These are phyloP conservation scores for Equus quagga DNA, from an alignment of 2,113 vertebrate genomes.

Conservation along the genomic window DNA sequence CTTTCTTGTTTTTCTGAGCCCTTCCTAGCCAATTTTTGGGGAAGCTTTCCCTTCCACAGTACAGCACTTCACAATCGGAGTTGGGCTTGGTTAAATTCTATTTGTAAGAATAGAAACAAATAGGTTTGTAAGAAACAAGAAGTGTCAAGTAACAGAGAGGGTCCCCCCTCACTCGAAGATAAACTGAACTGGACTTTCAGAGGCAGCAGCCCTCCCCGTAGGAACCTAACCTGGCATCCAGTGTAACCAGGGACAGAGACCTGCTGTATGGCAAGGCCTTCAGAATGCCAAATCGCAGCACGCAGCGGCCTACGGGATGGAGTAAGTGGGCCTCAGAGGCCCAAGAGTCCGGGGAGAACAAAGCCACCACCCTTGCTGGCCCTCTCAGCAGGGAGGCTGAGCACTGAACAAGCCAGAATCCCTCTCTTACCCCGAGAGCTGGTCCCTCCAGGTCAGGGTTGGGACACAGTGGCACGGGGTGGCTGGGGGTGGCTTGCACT, in stretches of 20 bases:
- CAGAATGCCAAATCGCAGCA: not conserved
- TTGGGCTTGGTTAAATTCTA: not conserved
- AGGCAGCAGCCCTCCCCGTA: slow-evolving; percentile 26
- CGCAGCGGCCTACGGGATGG: not conserved
- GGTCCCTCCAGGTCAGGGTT: slow-evolving; percentile 84
- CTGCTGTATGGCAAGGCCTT: not conserved
- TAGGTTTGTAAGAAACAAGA: not conserved
- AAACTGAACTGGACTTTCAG: not conserved
- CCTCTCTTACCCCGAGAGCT: slow-evolving; percentile 84
- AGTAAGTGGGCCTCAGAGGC: slow-evolving; percentile 18
- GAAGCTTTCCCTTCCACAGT: slow-evolving; percentile 34
- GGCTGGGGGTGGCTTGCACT: slow-evolving; percentile 81
- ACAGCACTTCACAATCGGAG: not conserved
- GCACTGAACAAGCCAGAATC: slow-evolving; percentile 71
- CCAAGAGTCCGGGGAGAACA: slow-evolving; percentile 43
- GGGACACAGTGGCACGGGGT: slow-evolving; percentile 83
- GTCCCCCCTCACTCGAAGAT: not conserved
- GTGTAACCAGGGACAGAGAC: not conserved
- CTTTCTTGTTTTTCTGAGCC: not conserved
- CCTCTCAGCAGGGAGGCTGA: slow-evolving; percentile 77
- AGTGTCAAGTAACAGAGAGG: not conserved
- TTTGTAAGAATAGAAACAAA: not conserved
- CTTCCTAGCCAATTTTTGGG: not conserved
- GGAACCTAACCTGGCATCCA: not conserved
- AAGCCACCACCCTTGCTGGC: slow-evolving; percentile 81